Conservation (phyloP, 2,888 invertebrate species). For the Nomada ferruginata region DNA sequence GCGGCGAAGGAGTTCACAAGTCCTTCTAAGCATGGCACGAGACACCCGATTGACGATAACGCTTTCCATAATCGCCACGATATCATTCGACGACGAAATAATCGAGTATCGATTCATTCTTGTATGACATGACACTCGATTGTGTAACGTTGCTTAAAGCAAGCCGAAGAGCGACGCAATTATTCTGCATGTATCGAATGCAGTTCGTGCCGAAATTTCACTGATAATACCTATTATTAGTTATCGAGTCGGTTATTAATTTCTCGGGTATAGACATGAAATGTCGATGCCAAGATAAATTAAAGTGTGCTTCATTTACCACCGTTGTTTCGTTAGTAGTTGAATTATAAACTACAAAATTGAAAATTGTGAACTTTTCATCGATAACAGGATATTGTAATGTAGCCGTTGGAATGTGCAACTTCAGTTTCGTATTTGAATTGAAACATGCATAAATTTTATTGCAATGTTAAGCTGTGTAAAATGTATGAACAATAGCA, state of each 20-base stretch:
- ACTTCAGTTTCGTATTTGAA: no score
- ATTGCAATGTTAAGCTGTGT: no score
- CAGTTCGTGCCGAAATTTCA: background rate
- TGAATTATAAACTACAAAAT: no score
- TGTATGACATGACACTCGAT: slow-evolving; percentile 20
- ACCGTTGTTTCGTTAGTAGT: background rate
- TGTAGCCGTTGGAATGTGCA: no score
- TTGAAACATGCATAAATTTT: no score
- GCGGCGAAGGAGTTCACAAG: background rate
- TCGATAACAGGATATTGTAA: no score
- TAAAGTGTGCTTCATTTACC: background rate
- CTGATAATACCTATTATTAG: background rate
- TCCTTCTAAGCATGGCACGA: background rate
- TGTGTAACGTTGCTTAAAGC: slow-evolving; percentile 8
- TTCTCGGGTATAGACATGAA: background rate
- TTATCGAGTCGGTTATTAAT: background rate
- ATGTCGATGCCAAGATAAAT: background rate
- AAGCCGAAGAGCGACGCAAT: background rate
- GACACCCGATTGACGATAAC: slow-evolving; percentile 30
- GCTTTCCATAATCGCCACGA: slow-evolving; percentile 34
- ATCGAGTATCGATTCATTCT: slow-evolving; percentile 56
- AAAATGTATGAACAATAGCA: no score
- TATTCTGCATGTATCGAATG: background rate
- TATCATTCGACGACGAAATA: slow-evolving; percentile 26
- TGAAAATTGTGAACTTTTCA: no score